Conservation (phyloP, 2,113 vertebrate genomes). For the Notiomystis cincta region DNA sequence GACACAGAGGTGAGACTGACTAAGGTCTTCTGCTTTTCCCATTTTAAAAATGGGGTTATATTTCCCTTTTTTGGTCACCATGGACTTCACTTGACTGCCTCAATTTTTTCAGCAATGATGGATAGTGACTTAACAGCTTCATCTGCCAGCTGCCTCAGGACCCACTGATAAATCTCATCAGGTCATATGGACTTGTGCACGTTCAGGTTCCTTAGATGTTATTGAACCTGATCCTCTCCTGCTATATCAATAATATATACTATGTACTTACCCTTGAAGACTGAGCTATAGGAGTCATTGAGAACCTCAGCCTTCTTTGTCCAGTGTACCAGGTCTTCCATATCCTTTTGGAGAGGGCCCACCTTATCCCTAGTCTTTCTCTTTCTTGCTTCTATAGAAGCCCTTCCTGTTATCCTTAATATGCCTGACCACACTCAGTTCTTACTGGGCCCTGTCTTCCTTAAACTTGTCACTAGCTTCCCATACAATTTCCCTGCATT, state of each 20-base stretch:
- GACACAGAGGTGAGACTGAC: neutral
- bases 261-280: neutral
- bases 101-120: neutral
- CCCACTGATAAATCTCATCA: neutral
- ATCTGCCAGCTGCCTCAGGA: neutral
- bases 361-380: neutral
- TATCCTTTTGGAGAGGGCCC: neutral
- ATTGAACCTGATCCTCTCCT: neutral
- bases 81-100: neutral
- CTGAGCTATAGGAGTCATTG: neutral
- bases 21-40: neutral
- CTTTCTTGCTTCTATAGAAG: neutral
- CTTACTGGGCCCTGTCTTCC: neutral
- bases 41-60: neutral
- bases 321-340: neutral
- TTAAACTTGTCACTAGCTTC: neutral
- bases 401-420: neutral
- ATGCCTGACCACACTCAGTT: neutral
- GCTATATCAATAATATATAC: neutral
- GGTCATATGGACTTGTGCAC: neutral
- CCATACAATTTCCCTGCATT: neutral
- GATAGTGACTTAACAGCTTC: neutral
- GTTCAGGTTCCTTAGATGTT: neutral
- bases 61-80: accelerated
- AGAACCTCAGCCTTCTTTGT: neutral